Base-by-base conservation (phyloP, 2,113 vertebrate species). In the Hyperoodon ampullatus region DNA sequence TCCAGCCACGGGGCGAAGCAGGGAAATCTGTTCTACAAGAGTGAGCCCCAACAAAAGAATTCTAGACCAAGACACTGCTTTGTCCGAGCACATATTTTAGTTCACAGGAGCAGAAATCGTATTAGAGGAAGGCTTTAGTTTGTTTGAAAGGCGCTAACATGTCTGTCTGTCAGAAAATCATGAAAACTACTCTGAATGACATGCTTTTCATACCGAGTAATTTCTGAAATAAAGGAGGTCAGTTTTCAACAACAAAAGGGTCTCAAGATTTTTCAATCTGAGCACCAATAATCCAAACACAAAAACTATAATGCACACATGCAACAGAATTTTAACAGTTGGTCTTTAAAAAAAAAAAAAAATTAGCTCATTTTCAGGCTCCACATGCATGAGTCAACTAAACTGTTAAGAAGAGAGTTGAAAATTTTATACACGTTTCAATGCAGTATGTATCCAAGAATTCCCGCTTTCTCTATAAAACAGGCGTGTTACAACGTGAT, bases 21-120 rank as follows among this genome's bases (percentile, higher is more conserved):
- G 98, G 96, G 97, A 77, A 78, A 96, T 95, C 89, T 83, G 82
- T 92, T 61, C 92, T 53, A 96, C 95, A 93, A 97, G 82, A 98
- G 88, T 82, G 97, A 98, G 90, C 94, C 96, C 81, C 95, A 97
- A 96, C 88, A 95, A 96, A 85, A 11, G 6, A 96, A 93, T 90
- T 92, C 93, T 66, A 75, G 86, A 71, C 24, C 0, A 75, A 87
- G 72, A 97, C 96, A 88, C 26, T 60, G 60, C 91, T 70, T 90
- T 97, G 97, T 98, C 95, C 93, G 97, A 98, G 97, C 33, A 47
- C 66, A 5, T 93, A 97, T 75, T 95, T 96, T 71, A 96, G 97
- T 86, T 77, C 70, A 50, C 11, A 86, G 65, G 90, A 96, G 84
- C 70, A 96, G 87, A 94, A 97, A 88, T 82, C 47, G 92, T 63